These are phyloP conservation scores for Brachyistius frenatus DNA, from an alignment of 2,113 vertebrate genomes.

Conservation along the genomic window DNA sequence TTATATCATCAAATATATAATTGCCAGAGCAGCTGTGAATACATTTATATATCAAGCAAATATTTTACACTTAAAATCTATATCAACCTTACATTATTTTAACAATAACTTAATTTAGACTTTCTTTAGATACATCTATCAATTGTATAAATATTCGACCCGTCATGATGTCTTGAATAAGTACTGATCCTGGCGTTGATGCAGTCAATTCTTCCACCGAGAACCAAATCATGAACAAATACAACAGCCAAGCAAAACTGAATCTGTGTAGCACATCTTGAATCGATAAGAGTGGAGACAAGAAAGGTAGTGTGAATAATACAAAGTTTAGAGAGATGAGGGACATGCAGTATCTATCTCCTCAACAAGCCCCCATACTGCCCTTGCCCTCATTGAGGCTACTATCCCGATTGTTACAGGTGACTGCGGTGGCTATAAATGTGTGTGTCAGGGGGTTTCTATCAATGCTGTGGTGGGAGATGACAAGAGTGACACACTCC, in stretches of 20 bases:
- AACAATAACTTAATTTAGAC: neutral
- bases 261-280: constrained; percentile 52
- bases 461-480: constrained; percentile 60
- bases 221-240: constrained; percentile 51
- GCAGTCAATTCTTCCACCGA: constrained; percentile 27
- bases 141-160: constrained; percentile 40
- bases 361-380: constrained; percentile 51
- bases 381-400: constrained; percentile 48
- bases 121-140: constrained; percentile 21
- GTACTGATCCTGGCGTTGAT: constrained; percentile 60
- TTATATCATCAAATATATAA: neutral
- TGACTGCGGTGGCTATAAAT: constrained; percentile 53
- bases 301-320: constrained; percentile 49
- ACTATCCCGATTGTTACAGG: constrained; percentile 60
- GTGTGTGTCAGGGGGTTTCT: constrained; percentile 26
- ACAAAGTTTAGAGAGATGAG: constrained; percentile 65
- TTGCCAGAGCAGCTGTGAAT: neutral
- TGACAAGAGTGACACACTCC: constrained; percentile 74
- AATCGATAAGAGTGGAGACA: constrained; percentile 56
- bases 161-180: constrained; percentile 57
- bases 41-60: neutral
- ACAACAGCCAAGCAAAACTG: constrained; percentile 37
- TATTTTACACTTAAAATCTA: neutral
- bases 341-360: constrained; percentile 54
- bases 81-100: neutral